Conservation (phyloP, 2,113 vertebrate genomes). For the Myrmecobius fasciatus region DNA sequence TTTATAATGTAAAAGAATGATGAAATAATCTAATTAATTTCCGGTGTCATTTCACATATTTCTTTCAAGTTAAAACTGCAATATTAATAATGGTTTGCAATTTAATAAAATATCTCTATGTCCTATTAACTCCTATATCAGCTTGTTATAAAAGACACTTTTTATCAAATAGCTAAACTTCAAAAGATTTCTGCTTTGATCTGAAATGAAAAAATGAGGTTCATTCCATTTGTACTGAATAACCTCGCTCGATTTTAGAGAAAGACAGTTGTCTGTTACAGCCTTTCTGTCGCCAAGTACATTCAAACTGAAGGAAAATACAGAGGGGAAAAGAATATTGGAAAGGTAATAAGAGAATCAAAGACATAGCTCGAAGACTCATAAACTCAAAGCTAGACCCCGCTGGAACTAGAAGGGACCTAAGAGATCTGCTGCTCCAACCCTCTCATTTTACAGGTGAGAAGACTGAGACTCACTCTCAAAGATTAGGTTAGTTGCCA, state of each 20-base stretch:
- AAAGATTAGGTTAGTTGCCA: not conserved
- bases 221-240: conserved; percentile 87
- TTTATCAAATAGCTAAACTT: conserved; percentile 91
- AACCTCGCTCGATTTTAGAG: conserved; percentile 81
- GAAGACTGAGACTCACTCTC: not conserved
- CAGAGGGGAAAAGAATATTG: conserved; percentile 56
- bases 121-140: conserved; percentile 89
- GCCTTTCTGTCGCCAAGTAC: conserved; percentile 75
- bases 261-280: conserved; percentile 82
- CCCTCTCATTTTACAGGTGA: not conserved
- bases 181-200: conserved; percentile 90
- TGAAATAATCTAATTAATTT: conserved; percentile 93
- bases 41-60: conserved; percentile 89
- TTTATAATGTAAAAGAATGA: conserved; percentile 93
- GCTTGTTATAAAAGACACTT: conserved; percentile 86
- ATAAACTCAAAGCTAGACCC: conserved; percentile 48
- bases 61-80: conserved; percentile 89
- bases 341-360: conserved; percentile 53
- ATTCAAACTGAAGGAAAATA: conserved; percentile 70
- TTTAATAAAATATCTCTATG: conserved; percentile 91
- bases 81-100: conserved; percentile 90
- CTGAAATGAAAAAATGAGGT: conserved; percentile 85
- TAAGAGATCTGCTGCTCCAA: not conserved
- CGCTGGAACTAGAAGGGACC: not conserved
- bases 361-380: conserved; percentile 56